Evolutionary conservation across 2,888 invertebrate species (phyloP).

Genomic region (Drosophila antonietae): DNA sequence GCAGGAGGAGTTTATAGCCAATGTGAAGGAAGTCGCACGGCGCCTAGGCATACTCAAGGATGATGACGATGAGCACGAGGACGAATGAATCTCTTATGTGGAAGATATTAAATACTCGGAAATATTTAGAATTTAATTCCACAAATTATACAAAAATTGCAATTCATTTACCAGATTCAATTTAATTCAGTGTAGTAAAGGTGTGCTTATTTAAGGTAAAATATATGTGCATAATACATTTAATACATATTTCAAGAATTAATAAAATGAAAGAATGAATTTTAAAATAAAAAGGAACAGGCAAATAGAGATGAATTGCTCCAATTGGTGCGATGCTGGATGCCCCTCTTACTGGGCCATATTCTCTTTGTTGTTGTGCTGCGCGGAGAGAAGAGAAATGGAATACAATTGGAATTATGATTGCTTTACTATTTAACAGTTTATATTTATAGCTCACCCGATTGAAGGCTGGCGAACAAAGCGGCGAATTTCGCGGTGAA

Average conservation of each 20-base stretch:
- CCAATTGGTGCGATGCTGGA: conserved; percentile 30
- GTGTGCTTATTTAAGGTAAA: conserved; percentile 50
- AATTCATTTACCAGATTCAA: background rate
- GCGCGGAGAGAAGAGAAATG: conserved; percentile 26
- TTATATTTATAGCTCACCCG: conserved; percentile 37
- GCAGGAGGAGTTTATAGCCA: conserved; percentile 96
- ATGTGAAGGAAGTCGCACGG: conserved; percentile 93
- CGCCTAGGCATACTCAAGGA: conserved; percentile 95
- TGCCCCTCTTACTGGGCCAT: conserved; percentile 41
- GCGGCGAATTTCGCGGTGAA: conserved; percentile 45
- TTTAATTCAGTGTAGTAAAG: conserved; percentile 30
- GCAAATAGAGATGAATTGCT: conserved; percentile 26
- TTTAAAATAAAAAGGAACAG: conserved; percentile 25
- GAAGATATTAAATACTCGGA: background rate
- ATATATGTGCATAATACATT: conserved; percentile 45
- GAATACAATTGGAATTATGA: conserved; percentile 9
- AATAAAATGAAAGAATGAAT: conserved; percentile 16
- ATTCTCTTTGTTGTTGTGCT: conserved; percentile 81
- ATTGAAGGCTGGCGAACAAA: conserved; percentile 44
- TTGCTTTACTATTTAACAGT: conserved; percentile 8
- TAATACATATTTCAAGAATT: conserved; percentile 34
- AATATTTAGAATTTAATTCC: background rate
- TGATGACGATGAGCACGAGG: conserved; percentile 87
- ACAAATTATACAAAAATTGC: conserved; percentile 6
- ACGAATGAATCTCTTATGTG: conserved; percentile 60